phyloP scores from a whole-genome alignment of 2,797 vertebrate genomes.

The Loriculus beryllinus region DNA sequence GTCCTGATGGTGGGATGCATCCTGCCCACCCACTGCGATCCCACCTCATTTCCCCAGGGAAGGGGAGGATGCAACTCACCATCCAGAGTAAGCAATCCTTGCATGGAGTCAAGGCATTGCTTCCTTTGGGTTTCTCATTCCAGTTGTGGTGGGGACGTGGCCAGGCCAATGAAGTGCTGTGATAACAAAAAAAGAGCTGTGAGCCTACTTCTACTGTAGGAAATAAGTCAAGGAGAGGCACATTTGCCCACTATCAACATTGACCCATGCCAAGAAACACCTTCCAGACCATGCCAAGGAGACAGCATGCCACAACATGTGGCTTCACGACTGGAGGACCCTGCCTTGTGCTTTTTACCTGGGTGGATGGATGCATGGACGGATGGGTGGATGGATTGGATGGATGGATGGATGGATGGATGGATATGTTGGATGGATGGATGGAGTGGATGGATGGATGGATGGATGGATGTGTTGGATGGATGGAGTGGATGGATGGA shows the following conservation, averaged over 20 bases:
- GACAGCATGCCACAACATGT: rapidly evolving
- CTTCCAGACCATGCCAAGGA: background rate
- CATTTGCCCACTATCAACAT: background rate
- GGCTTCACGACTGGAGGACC: background rate
- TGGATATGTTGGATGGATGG: no score
- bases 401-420: no score
- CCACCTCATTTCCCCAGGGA: background rate
- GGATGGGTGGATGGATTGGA: no score
- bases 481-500: no score
- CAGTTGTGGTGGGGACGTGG: no score
- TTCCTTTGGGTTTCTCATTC: background rate
- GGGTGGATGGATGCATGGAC: background rate
- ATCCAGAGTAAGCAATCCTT: background rate
- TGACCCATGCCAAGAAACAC: background rate
- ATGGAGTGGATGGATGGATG: no score
- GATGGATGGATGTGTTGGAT: no score
- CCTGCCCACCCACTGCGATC: background rate
- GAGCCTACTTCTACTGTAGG: background rate
- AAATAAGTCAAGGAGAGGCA: background rate
- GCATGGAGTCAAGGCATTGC: background rate
- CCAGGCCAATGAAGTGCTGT: background rate
- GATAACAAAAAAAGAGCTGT: background rate
- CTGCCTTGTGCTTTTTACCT: background rate
- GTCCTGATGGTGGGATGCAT: background rate
- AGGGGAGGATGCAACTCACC: rapidly evolving